Conservation (phyloP, 1,140 invertebrate species). For the Pseudomyrmex dendroicus region DNA sequence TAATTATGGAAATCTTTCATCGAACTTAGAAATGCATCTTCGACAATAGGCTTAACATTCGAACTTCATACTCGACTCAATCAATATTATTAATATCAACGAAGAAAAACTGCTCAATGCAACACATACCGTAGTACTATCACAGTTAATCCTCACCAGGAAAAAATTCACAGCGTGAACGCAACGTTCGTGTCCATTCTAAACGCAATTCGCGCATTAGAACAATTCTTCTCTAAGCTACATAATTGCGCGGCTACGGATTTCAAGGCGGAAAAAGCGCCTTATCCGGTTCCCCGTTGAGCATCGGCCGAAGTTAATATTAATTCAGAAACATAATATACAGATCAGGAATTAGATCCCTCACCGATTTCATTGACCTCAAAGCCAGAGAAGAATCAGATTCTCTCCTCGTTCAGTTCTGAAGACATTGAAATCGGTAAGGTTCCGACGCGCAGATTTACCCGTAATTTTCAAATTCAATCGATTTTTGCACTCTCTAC, state of each 20-base stretch:
- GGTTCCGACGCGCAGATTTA: too few relatives aligned
- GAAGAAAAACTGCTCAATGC: constrained; percentile 46
- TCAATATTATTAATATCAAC: constrained; percentile 14
- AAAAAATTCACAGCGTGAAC: constrained; percentile 53
- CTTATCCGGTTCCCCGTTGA: background rate
- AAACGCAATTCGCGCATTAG: constrained; percentile 64
- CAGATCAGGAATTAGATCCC: too few relatives aligned
- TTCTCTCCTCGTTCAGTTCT: too few relatives aligned
- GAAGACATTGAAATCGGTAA: too few relatives aligned
- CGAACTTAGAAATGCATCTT: constrained; percentile 57
- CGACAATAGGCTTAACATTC: constrained; percentile 42
- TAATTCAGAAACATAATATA: too few relatives aligned
- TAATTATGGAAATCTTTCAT: constrained; percentile 49
- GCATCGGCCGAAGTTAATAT: constrained; percentile 5
- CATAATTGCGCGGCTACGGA: constrained; percentile 14
- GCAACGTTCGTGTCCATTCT: constrained; percentile 63
- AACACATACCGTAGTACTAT: constrained; percentile 68
- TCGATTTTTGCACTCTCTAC: background rate
- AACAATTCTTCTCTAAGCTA: constrained; percentile 57
- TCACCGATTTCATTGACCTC: too few relatives aligned
- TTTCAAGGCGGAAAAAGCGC: constrained; percentile 33
- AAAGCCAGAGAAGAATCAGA: too few relatives aligned
- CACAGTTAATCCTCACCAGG: constrained; percentile 63
- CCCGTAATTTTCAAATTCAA: background rate
- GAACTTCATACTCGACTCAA: too few relatives aligned